Conservation (phyloP, 2,797 vertebrate genomes). For the Spinibarbus caldwelli region DNA sequence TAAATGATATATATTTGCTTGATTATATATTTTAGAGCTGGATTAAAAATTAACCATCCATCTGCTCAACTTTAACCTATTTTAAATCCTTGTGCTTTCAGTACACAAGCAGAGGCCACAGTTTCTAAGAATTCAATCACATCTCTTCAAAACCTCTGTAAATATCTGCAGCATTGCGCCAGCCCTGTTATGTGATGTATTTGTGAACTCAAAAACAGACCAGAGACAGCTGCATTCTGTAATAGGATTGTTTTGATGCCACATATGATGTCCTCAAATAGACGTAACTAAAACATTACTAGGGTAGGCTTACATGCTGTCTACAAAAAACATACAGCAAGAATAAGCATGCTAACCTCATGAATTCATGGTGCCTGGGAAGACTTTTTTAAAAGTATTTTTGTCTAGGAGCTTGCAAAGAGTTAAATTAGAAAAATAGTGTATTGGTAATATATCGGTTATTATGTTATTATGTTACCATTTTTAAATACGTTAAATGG, state of each 20-base stretch:
- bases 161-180: constrained; percentile 41
- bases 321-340: background rate
- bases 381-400: background rate
- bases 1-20: background rate
- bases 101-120: background rate
- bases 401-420: background rate
- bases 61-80: constrained; percentile 10
- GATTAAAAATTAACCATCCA: background rate
- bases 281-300: background rate
- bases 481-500: too few relatives aligned
- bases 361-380: background rate
- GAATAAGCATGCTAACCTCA: background rate
- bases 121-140: constrained; percentile 45
- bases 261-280: background rate
- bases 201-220: constrained; percentile 45
- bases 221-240: background rate
- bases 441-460: background rate
- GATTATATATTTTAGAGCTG: background rate
- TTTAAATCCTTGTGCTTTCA: constrained; percentile 14
- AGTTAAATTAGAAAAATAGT: background rate
- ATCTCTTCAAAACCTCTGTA: constrained; percentile 32
- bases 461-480: too few relatives aligned
- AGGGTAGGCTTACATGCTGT: background rate
- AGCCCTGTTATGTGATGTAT: constrained; percentile 47
- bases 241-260: constrained; percentile 11